Evolutionary conservation across 2,797 vertebrate genomes (phyloP).

Genomic region (Etheostoma perlongum): DNA sequence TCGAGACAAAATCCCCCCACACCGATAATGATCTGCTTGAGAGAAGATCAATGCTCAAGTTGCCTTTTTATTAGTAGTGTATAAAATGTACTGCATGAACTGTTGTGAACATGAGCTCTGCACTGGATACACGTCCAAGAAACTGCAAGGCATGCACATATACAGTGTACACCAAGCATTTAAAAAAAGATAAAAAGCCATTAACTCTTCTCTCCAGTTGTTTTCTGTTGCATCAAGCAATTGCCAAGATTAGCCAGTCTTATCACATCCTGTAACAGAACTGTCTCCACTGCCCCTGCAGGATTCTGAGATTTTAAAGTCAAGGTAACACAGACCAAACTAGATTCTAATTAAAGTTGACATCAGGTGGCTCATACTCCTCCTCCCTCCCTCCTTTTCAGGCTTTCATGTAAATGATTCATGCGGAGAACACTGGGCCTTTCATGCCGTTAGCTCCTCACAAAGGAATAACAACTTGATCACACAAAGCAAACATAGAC

Average conservation of each 20-base stretch:
- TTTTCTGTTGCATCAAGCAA: conserved; percentile 60
- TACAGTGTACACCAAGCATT: conserved; percentile 2
- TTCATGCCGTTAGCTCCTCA: conserved; percentile 77
- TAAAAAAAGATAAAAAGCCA: conserved; percentile 39
- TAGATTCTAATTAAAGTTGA: conserved; percentile 87
- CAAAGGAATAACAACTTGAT: conserved; percentile 82
- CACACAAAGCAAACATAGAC: conserved; percentile 75
- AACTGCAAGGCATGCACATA: background rate
- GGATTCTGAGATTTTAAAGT: conserved; percentile 84
- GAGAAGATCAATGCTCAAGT: conserved; percentile 31
- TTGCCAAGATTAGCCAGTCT: conserved; percentile 70
- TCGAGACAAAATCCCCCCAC: conserved; percentile 33
- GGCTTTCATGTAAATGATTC: conserved; percentile 87
- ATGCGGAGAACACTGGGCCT: conserved; percentile 80
- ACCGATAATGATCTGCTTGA: conserved; percentile 54
- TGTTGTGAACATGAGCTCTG: background rate
- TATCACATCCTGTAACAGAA: conserved; percentile 76
- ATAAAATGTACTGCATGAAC: conserved; percentile 9
- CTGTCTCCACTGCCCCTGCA: conserved; percentile 76
- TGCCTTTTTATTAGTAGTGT: conserved; percentile 27
- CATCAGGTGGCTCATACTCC: conserved; percentile 80
- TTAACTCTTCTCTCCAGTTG: conserved; percentile 36
- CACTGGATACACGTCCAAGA: background rate
- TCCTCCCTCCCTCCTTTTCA: conserved; percentile 62
- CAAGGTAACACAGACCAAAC: conserved; percentile 82